Base-by-base conservation (phyloP, 2,113 vertebrate species). In the Micronycteris hirsuta region DNA sequence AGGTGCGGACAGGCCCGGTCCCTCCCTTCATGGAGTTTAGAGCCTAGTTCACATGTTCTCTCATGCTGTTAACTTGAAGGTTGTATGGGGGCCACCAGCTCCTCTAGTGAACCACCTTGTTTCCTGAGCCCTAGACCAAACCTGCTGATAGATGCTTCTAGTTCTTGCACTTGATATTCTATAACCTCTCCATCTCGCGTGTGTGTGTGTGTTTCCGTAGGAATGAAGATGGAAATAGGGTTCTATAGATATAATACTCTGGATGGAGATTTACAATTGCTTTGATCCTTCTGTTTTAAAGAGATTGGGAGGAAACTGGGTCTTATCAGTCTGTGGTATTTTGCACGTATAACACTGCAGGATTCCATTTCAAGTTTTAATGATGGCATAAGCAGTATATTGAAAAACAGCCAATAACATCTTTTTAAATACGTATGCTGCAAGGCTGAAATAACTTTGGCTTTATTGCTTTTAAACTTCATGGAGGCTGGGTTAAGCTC, bases 381-480 rank as follows among this genome's bases (percentile, higher is more conserved):
- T 52, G 80, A 92, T 73, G 81, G 61, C 73, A 49, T 94, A 94
- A 86, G 38, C 58, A 85, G 58, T 41, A 61, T 70, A 82, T 81
- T 91, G 93, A 97, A 96, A 96, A 78, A 58, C 45, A 96, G 83
- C 93, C 91, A 93, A 81, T 89, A 96, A 49, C 86, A 96, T 95
- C 88, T 97, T 94, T 96, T 95, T 95, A 97, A 97, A 96, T 90
- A 97, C 96, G 95, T 94, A 49, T 83, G 92, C 90, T 82, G n/a
- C 89, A 93, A 86, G 80, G 95, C 56, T 96, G 80, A 96, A 97
- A 96, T 96, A 97, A 95, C 74, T 96, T 94, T 88, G 52, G 71
- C 78, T 96, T 93, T 97, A 97, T 93, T 97, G 95, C 92, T 96
- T 96, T 95, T 96, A 97, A 97, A 97, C 96, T 96, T 97, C 88